phyloP scores from a whole-genome alignment of 2,888 invertebrate species.

The Idaea dimidiata region DNA sequence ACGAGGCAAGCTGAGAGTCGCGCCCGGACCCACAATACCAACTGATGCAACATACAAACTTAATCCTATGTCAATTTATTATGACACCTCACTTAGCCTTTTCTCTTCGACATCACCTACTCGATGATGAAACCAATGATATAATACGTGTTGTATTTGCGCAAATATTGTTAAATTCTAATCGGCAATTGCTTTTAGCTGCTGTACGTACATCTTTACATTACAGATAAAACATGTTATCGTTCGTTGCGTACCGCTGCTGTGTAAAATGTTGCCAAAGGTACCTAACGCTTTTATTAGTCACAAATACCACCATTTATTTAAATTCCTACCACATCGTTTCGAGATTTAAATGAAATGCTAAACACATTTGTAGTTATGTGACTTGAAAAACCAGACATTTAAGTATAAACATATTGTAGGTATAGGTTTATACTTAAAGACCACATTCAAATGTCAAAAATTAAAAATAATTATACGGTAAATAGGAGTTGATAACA shows the following conservation, averaged over 20 bases:
- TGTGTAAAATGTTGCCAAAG: slow-evolving; percentile 22
- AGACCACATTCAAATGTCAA: slow-evolving; percentile 4
- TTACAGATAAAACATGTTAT: slow-evolving; percentile 15
- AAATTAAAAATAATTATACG: not conserved
- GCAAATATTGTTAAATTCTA: slow-evolving; percentile 43
- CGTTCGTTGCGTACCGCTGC: slow-evolving; percentile 15
- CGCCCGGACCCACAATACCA: slow-evolving; percentile 46
- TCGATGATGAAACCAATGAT: slow-evolving; percentile 40
- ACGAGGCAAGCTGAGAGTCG: slow-evolving; percentile 22
- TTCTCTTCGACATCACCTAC: slow-evolving; percentile 34
- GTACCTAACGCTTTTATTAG: slow-evolving; percentile 30
- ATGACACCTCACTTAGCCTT: slow-evolving; percentile 49
- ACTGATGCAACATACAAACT: slow-evolving; percentile 51
- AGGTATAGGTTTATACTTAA: not conserved
- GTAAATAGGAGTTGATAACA: not conserved
- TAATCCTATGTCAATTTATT: slow-evolving; percentile 60
- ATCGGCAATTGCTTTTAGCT: slow-evolving; percentile 27
- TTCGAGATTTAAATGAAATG: not conserved
- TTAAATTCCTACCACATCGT: slow-evolving; percentile 35
- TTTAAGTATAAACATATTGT: no score
- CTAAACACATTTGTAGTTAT: not conserved
- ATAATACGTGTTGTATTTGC: slow-evolving; percentile 47
- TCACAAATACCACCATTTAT: slow-evolving; percentile 31
- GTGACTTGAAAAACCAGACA: slow-evolving; percentile 1
- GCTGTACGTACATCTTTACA: slow-evolving; percentile 12